A percentile compares a stretch with the other conserved stretches of the same genome.
Evolutionary conservation across 2,888 invertebrate genomes (phyloP).

Genomic region (Tipula lateralis): DNA sequence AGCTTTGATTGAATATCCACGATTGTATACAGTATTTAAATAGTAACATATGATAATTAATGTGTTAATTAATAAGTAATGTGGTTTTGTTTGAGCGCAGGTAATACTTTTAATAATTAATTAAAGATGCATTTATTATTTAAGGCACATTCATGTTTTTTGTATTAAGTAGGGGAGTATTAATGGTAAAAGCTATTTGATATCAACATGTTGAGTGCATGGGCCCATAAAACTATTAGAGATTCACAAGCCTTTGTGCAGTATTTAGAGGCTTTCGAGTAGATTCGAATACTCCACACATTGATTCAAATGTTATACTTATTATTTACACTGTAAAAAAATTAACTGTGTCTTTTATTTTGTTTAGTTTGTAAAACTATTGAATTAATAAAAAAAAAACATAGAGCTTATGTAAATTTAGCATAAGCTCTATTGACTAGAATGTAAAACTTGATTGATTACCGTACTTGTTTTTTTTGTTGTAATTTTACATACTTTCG

Average conservation of each 20-base stretch:
- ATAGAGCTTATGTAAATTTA: not conserved
- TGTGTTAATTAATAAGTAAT: not conserved
- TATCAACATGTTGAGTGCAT: not conserved
- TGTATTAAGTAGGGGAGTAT: not conserved
- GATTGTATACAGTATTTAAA: not conserved
- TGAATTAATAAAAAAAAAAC: not conserved
- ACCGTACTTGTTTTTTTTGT: not conserved
- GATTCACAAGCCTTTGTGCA: not conserved
- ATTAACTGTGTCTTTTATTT: not conserved
- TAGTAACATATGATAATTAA: not conserved
- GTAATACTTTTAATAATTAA: not conserved
- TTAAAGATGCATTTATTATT: not conserved
- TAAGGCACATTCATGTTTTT: not conserved
- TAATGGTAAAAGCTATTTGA: not conserved
- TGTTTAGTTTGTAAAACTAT: not conserved
- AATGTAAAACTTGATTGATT: not conserved
- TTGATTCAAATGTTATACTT: not conserved
- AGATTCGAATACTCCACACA: not conserved
- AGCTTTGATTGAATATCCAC: no score
- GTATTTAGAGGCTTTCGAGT: not conserved
- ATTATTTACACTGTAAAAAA: not conserved
- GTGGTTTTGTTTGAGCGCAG: not conserved
- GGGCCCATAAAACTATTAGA: not conserved
- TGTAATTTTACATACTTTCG: not conserved
- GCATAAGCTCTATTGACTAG: not conserved